phyloP scores from a whole-genome alignment of 2,113 vertebrate genomes.

The Myanophis thanlyinensis region DNA sequence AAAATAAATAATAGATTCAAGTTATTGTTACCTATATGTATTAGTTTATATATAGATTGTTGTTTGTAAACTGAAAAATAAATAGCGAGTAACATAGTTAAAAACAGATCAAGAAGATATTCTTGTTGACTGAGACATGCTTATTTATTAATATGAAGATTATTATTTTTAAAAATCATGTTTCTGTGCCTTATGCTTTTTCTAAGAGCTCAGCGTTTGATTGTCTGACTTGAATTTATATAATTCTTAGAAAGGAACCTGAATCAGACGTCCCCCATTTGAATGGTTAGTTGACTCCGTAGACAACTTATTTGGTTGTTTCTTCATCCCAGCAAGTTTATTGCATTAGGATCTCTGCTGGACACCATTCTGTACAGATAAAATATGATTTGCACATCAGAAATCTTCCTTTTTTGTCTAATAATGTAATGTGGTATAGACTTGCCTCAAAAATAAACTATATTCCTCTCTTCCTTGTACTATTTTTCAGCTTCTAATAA shows the following conservation, averaged over 20 bases:
- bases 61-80: neutral
- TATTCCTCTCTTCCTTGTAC: neutral
- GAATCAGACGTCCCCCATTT: neutral
- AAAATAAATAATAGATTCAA: neutral
- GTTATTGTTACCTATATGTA: neutral
- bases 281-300: neutral
- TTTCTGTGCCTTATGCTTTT: neutral
- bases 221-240: constrained; percentile 17
- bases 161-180: neutral
- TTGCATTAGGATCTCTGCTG: neutral
- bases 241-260: neutral
- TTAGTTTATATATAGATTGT: neutral
- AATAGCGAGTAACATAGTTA: constrained; percentile 6
- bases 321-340: neutral
- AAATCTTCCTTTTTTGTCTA: neutral
- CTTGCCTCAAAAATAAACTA: neutral
- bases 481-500: neutral
- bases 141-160: neutral
- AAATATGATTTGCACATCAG: neutral
- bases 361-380: neutral
- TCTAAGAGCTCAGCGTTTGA: neutral
- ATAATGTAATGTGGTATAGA: neutral
- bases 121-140: constrained; percentile 2
- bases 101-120: neutral
- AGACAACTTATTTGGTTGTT: neutral